A percentile compares a stretch with the other conserved stretches of the same genome.
Conservation (phyloP, 2,797 vertebrate species). For the Petrocephalus sullivani region DNA sequence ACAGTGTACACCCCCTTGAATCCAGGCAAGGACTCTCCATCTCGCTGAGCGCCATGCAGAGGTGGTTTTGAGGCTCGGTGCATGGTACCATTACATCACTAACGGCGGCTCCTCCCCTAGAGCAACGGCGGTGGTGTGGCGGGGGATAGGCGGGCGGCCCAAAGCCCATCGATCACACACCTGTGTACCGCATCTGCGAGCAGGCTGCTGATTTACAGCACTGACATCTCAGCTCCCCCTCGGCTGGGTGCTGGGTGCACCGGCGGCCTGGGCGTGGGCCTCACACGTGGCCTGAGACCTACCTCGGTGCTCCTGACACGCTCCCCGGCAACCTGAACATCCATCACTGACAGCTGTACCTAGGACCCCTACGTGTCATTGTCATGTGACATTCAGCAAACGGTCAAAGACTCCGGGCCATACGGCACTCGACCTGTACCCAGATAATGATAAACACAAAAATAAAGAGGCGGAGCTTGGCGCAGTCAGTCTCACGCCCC, state of each 20-base stretch:
- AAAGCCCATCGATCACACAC: slow-evolving; percentile 8
- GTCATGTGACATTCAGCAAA: neutral
- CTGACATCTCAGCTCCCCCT: neutral
- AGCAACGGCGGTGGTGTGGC: neutral
- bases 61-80: slow-evolving; percentile 11
- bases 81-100: slow-evolving; percentile 25
- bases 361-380: neutral
- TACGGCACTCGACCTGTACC: neutral
- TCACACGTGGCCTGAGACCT: neutral
- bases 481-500: neutral
- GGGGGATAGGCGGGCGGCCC: neutral
- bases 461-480: neutral
- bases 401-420: neutral
- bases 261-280: neutral
- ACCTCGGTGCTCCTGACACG: neutral
- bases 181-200: neutral
- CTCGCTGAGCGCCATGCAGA: slow-evolving; percentile 7
- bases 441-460: neutral
- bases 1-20: slow-evolving; percentile 24
- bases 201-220: slow-evolving; percentile 2
- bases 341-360: neutral
- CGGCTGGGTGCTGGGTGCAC: neutral
- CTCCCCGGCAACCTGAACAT: neutral
- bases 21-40: slow-evolving; percentile 11
- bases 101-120: slow-evolving; percentile 21